Conservation (phyloP, 1,140 invertebrate genomes). For the Atta colombica region DNA sequence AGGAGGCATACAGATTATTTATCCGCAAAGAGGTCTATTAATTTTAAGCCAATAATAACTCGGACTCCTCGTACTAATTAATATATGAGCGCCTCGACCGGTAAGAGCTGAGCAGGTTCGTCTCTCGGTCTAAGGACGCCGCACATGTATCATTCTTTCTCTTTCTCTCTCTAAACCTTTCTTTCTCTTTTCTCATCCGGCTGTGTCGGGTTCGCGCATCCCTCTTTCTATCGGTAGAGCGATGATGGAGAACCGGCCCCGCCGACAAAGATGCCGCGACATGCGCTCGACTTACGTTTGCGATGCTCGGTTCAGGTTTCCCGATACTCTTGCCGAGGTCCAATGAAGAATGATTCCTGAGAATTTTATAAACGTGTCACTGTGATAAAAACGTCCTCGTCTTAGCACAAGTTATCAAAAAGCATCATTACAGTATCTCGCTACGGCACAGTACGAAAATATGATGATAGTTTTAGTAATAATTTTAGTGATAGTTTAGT, state of each 20-base stretch:
- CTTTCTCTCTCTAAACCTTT: slow-evolving; percentile 19
- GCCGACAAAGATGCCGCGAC: slow-evolving; percentile 84
- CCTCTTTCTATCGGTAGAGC: slow-evolving; percentile 78
- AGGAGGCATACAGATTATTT: slow-evolving; percentile 75
- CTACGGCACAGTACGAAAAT: slow-evolving; percentile 25
- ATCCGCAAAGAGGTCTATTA: slow-evolving; percentile 81
- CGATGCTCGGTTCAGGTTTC: slow-evolving; percentile 58
- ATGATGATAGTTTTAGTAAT: neutral
- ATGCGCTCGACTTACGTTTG: slow-evolving; percentile 75
- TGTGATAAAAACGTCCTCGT: slow-evolving; percentile 72
- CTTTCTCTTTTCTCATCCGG: slow-evolving; percentile 9
- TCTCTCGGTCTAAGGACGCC: slow-evolving; percentile 68
- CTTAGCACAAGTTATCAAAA: slow-evolving; percentile 44
- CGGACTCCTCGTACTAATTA: slow-evolving; percentile 82
- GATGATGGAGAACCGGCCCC: slow-evolving; percentile 82
- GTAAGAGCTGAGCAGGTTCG: slow-evolving; percentile 81
- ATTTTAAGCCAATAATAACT: slow-evolving; percentile 83
- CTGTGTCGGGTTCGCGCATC: slow-evolving; percentile 57
- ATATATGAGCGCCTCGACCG: slow-evolving; percentile 81
- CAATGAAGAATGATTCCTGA: slow-evolving; percentile 68
- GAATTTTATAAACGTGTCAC: slow-evolving; percentile 78
- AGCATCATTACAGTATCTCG: neutral
- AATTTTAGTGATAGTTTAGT: too few species aligned
- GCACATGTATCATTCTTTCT: slow-evolving; percentile 8
- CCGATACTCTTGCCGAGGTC: slow-evolving; percentile 64